Conservation (phyloP, 2,797 vertebrate species). For the Gymnocypris eckloni region DNA sequence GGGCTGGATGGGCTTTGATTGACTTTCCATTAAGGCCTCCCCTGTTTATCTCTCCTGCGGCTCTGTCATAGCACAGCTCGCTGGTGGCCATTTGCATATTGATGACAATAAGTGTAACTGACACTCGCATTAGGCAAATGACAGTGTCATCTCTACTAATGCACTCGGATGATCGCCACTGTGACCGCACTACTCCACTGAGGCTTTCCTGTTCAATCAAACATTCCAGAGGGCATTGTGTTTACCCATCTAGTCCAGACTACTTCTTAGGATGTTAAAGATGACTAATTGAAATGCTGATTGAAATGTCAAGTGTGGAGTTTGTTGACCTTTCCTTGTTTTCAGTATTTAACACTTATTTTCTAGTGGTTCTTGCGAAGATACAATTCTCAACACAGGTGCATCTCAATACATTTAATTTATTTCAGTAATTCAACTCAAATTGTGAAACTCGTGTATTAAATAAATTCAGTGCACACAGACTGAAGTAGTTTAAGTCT, state of each 20-base stretch:
- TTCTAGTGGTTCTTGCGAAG: not conserved
- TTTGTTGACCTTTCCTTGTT: conserved; percentile 10
- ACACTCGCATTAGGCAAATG: conserved; percentile 22
- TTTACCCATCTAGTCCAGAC: not conserved
- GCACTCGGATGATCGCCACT: not conserved
- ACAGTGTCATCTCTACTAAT: conserved; percentile 4
- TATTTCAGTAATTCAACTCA: too few species aligned
- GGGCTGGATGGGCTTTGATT: conserved; percentile 44
- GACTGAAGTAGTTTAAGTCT: too few species aligned
- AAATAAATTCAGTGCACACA: too few species aligned
- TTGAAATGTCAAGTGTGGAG: not conserved
- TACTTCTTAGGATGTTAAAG: not conserved
- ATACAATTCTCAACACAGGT: not conserved
- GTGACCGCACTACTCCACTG: not conserved
- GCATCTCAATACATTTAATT: too few species aligned
- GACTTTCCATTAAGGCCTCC: conserved; percentile 55
- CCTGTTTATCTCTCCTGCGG: conserved; percentile 40
- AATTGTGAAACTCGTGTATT: too few species aligned
- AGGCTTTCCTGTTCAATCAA: not conserved
- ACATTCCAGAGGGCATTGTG: conserved; percentile 12
- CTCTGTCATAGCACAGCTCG: conserved; percentile 3
- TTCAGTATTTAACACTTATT: not conserved
- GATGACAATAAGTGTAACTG: conserved; percentile 48
- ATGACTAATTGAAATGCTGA: not conserved
- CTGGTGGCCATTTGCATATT: conserved; percentile 38